Percentiles rank a stretch among this genome's conserved stretches.
phyloP scores from a whole-genome alignment of 2,113 vertebrate genomes.

The Cryptotis parvus region DNA sequence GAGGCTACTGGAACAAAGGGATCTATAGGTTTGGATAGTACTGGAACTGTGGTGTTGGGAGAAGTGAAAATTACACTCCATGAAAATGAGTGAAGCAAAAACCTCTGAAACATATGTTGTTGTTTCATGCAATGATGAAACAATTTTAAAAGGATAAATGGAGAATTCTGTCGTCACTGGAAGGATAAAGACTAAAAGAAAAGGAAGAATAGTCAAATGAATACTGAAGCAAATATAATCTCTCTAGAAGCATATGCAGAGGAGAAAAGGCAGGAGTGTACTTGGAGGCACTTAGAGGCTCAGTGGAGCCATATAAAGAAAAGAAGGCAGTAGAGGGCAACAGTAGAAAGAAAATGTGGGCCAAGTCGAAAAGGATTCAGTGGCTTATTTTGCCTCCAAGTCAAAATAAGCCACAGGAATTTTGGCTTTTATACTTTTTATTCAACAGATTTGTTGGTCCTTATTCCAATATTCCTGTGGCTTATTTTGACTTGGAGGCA shows the following conservation, averaged over 20 bases:
- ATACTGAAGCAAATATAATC: background rate
- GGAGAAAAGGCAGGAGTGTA: background rate
- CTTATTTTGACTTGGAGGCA: too few species aligned
- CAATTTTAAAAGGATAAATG: too few species aligned
- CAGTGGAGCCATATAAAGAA: background rate
- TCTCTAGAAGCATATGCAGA: background rate
- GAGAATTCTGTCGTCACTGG: background rate
- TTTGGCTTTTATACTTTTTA: too few species aligned
- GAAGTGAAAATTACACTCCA: too few species aligned
- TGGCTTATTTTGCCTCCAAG: background rate
- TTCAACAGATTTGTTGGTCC: background rate
- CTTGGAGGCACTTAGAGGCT: background rate
- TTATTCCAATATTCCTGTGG: background rate
- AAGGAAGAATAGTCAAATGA: background rate
- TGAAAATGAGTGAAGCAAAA: too few species aligned
- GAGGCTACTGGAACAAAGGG: too few species aligned
- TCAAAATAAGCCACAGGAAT: background rate
- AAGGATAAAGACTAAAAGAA: background rate
- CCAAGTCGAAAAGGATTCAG: background rate
- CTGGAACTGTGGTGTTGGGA: background rate
- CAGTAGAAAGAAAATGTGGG: background rate
- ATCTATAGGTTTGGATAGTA: too few species aligned
- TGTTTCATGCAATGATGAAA: slow-evolving; percentile 15
- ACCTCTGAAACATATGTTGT: too few species aligned
- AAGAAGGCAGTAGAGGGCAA: background rate